These are phyloP conservation scores for Mercenaria mercenaria DNA, from an alignment of 1,140 invertebrate species.

Conservation along the genomic window DNA sequence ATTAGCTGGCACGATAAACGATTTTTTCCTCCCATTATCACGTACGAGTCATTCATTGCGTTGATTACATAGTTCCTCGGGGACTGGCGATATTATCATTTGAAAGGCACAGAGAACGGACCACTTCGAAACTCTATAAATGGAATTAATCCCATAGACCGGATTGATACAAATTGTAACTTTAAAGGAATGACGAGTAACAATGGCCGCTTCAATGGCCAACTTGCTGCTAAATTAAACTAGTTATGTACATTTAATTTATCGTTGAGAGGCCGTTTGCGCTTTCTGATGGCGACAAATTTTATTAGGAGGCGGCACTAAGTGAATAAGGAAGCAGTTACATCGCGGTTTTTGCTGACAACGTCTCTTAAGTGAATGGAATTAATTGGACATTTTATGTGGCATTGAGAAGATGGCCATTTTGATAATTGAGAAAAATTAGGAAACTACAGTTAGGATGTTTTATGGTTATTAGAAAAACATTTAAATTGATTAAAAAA, in stretches of 20 bases:
- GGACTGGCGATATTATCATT: conserved; percentile 63
- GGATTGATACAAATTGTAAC: conserved; percentile 66
- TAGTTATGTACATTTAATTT: conserved; percentile 64
- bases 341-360: background rate
- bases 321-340: conserved; percentile 48
- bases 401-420: conserved; percentile 32
- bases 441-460: background rate
- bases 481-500: background rate
- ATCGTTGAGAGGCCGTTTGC: conserved; percentile 32
- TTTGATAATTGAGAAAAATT: conserved; percentile 15
- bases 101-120: conserved; percentile 35
- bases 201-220: conserved; percentile 51
- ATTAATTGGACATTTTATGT: conserved; percentile 45
- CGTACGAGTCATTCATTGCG: conserved; percentile 54
- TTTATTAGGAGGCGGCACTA: conserved; percentile 37
- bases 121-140: conserved; percentile 46
- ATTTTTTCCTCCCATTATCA: conserved; percentile 66
- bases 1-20: conserved; percentile 58
- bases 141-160: conserved; percentile 58
- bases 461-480: background rate
- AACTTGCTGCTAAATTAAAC: conserved; percentile 56
- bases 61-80: conserved; percentile 56
- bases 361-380: conserved; percentile 9
- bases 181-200: conserved; percentile 55
- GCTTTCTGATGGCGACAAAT: conserved; percentile 43